Base-by-base conservation (phyloP, 1,140 invertebrate species). In the Helicoverpa armigera region DNA sequence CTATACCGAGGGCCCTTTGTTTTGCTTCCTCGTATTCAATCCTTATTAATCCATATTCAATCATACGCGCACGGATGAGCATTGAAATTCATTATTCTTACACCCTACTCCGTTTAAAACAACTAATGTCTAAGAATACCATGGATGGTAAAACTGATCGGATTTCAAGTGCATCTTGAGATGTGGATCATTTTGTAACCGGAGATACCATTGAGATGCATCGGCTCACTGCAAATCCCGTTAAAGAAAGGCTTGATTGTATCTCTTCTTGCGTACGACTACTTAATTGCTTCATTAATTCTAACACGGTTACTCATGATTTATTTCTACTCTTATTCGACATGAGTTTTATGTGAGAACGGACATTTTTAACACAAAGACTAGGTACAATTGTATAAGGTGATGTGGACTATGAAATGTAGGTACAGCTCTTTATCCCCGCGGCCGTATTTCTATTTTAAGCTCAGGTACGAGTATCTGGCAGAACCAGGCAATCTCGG, bases 211-310 rank as follows among this genome's bases (percentile, higher is more conserved):
- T 72, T 67, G 80, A 85, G 86, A 87, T 82, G 87, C 86, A 85
- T 82, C 83, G 73, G 67, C 75, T 83, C 83, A 80, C 75, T 79
- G 79, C 77, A 81, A 86, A 83, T 80, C 16, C 86, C 81, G 81
- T 83, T 87, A 87, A 87, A 89, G 87, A 92, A 92, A 84, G 87
- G 76, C 82, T 70, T 74, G 84, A 89, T 89, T 92, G 89, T 92
- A 74, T 85, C 82, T 85, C 72, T 83, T 84, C 82, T 85, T 85
- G 79, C 67, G 80, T 60, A 80, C 60, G 35, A 61, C 79, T 81
- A 85, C 77, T 91, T 83, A 87, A 81, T 82, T 70, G 83, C 79
- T 78, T 85, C 86, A 89, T 89, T 88, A 90, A 80, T 81, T 82
- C 86, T 88, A 90, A 86, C 86, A 87, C 85, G 86, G 85, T 84